Evolutionary conservation across 2,113 vertebrate species (phyloP), one percentile per base, ranked within the genome.

Genomic region (Erinaceus europaeus): DNA sequence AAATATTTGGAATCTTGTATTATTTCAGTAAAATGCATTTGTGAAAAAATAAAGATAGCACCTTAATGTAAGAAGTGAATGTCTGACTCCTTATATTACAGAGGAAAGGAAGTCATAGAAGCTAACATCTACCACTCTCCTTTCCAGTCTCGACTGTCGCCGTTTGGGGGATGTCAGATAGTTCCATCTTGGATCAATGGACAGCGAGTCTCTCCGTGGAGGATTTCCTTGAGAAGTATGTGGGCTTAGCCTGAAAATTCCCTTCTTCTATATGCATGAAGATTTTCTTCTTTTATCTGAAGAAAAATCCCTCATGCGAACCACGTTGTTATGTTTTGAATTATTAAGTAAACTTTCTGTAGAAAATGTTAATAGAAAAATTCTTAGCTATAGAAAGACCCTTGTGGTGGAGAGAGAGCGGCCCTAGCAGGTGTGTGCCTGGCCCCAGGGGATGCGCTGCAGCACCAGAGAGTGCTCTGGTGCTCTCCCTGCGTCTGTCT

Each of bases 201-300:
- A 97, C 96, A 82, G 78, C 91, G 91, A 85, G 23, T 85, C 83
- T 95, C 53, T 48, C 4, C 80, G 73, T 93, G 65, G 94, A 97
- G 50, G 96, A 97, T 68, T 96, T 97, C 82, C 91, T 96, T 80
- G 97, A 98, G 88, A 97, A 94, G 98, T 98, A 90, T 92, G 97
- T 97, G 53, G 88, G 17, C 10, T 90, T 94, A 82, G 79, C 4
- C 86, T 95, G 50, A 94, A 77, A 91, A 86, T 83, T 14, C 7
- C 27, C 34, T 73, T 90, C 17, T 40, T 91, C 88, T 86, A 68
- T 62, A 27, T 78, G 38, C 12, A 69, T 32, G 80, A 29, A 85
- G 6, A 65, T 84, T 72, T 88, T 90, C 27, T 84, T 79, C 62
- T 73, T 62, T 91, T 40, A 78, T 62, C 25, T 76, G 27, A 61